Evolutionary conservation across 2,888 invertebrate species (phyloP), one percentile per base, ranked within the genome.

Genomic region (Ormyrus nitidulus): DNA sequence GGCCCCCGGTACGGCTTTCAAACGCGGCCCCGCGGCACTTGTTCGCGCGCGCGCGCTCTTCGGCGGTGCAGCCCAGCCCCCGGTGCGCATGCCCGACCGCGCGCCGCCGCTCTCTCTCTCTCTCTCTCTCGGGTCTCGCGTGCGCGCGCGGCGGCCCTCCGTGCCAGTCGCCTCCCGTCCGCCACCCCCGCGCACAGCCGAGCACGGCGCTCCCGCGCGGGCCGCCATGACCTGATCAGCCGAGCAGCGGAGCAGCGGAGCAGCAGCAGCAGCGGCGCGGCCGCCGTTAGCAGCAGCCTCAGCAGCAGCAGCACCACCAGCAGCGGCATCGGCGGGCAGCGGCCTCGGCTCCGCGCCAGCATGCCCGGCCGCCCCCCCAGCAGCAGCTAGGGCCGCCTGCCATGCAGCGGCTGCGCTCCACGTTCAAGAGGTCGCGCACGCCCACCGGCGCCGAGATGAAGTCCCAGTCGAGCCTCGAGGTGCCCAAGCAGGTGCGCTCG

Each of bases 381-480:
- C 69, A 51, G 53, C 62, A 19, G 19, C 19, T 75, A 58, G 76
- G 54, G 69, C 19, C 19, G 19, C 19, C 19, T 19, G 72, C 94
- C 90, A 95, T 95, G 95, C 94, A 95, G 92, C 93, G 94, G 90
- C 93, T 96, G 92, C 95, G 96, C 90, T 95, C 95, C 91, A 96
- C 96, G 84, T 96, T 96, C 93, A 96, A 95, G 92, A 94, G 96
- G 89, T 96, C 96, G 90, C 94, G 95, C 88, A 96, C 96, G 85
- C 96, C 96, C 83, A 97, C 96, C 83, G 96, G 96, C 85, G 95
- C 95, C 89, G 96, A 97, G 92, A 96, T 96, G 96, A 96, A 96
- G 93, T 95, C 95, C 85, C 96, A 96, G 90, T 96, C 96, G 91
- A 96, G 96, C 91, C 94, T 97, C 87, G 97, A 97, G 91, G 96